These are phyloP conservation scores for Mustela lutreola DNA, from an alignment of 2,113 vertebrate genomes.

Conservation along the genomic window DNA sequence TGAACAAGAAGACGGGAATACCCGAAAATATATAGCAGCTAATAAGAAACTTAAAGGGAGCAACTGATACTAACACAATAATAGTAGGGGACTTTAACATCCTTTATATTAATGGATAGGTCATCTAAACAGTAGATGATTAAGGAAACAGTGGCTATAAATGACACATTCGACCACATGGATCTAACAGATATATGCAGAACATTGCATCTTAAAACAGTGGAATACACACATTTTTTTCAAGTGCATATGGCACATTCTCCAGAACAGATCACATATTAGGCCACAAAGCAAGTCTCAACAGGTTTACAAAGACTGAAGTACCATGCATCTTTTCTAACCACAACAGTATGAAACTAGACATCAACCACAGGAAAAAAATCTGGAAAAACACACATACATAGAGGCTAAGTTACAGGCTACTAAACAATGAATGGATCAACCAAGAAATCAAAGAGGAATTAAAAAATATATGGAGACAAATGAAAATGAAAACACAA, in stretches of 20 bases:
- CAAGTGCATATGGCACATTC: neutral
- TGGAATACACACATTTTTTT: neutral
- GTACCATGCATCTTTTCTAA: neutral
- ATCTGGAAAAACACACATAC: neutral
- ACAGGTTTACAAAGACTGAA: neutral
- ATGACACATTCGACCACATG: neutral
- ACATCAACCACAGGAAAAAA: neutral
- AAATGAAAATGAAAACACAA: neutral
- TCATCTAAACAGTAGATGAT: neutral
- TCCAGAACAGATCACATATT: neutral
- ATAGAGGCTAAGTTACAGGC: neutral
- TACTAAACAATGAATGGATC: neutral
- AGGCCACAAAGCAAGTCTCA: neutral
- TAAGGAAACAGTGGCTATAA: neutral
- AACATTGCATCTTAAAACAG: neutral
- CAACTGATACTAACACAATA: neutral
- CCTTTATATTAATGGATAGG: neutral
- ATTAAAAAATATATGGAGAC: neutral
- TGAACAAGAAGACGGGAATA: neutral
- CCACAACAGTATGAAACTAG: neutral
- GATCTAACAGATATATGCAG: neutral
- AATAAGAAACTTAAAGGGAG: neutral
- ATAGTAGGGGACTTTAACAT: neutral
- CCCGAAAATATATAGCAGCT: neutral
- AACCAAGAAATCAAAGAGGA: neutral